phyloP scores from a whole-genome alignment of 2,888 invertebrate species.

The Odontomyia ornata region DNA sequence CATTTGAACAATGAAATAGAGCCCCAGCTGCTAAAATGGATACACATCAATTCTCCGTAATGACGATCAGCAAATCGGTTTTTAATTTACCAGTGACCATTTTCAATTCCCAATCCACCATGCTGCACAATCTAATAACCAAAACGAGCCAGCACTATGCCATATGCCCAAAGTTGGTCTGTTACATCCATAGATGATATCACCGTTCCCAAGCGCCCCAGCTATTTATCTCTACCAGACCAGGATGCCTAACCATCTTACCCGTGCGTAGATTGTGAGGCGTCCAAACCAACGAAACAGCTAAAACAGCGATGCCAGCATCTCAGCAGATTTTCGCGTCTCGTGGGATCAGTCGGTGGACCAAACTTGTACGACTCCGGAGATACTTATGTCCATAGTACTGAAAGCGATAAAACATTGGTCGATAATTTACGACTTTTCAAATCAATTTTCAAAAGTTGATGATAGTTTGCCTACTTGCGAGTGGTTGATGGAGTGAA shows the following conservation, averaged over 20 bases:
- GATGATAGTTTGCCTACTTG: neutral
- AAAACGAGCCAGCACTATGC: neutral
- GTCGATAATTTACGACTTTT: slow-evolving; percentile 34
- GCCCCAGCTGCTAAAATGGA: no score
- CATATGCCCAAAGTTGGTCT: slow-evolving; percentile 24
- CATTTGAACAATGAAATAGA: no score
- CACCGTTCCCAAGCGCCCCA: slow-evolving; percentile 19
- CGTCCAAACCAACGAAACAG: neutral
- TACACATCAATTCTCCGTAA: no score
- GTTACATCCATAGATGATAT: slow-evolving; percentile 37
- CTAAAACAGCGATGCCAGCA: neutral
- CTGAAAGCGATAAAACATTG: neutral
- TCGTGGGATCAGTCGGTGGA: neutral
- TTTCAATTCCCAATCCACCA: slow-evolving; percentile 5
- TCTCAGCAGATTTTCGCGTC: neutral
- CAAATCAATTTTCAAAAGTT: neutral
- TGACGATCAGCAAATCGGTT: slow-evolving; percentile 9
- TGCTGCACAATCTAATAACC: neutral
- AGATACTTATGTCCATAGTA: neutral
- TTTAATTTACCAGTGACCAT: neutral
- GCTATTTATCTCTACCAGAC: neutral
- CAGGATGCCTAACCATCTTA: neutral
- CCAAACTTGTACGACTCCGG: neutral
- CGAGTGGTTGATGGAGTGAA: neutral
- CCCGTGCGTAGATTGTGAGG: neutral